Conservation (phyloP, 2,797 vertebrate genomes). For the Hephaestus fuliginosus region DNA sequence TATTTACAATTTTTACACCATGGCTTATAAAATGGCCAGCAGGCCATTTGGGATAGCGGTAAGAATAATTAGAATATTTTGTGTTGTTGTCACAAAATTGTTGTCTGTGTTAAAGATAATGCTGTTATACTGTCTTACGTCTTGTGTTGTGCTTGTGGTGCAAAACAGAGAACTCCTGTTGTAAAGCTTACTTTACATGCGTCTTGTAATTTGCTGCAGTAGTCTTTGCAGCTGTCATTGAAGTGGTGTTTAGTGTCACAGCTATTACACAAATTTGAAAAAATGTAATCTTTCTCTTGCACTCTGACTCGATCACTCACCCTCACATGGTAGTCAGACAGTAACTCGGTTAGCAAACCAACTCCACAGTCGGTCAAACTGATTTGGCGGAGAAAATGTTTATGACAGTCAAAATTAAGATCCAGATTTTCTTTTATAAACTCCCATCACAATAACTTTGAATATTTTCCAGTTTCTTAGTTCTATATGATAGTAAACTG, state of each 20-base stretch:
- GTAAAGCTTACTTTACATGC: conserved; percentile 1
- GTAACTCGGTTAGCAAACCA: not conserved
- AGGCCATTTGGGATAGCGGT: not conserved
- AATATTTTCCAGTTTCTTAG: too few relatives aligned
- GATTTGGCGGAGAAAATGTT: not conserved
- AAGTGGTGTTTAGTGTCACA: not conserved
- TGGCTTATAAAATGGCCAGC: not conserved
- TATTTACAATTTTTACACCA: not conserved
- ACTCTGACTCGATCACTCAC: not conserved
- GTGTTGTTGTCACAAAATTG: not conserved
- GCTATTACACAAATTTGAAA: not conserved
- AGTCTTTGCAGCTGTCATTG: not conserved
- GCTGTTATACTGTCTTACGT: not conserved
- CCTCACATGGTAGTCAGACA: too few relatives aligned
- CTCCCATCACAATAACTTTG: too few relatives aligned
- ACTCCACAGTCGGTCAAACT: not conserved
- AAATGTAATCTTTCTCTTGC: not conserved
- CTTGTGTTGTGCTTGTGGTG: not conserved
- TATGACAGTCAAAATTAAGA: too few relatives aligned
- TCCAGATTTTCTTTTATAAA: too few relatives aligned
- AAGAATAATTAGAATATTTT: not conserved
- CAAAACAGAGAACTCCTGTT: not conserved
- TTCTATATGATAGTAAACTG: too few relatives aligned
- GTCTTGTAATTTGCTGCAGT: not conserved
- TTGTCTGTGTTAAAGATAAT: not conserved